Percentiles rank a stretch among this genome's conserved stretches.
Evolutionary conservation across 2,797 vertebrate species (phyloP).

Genomic region (Danio albolineatus): DNA sequence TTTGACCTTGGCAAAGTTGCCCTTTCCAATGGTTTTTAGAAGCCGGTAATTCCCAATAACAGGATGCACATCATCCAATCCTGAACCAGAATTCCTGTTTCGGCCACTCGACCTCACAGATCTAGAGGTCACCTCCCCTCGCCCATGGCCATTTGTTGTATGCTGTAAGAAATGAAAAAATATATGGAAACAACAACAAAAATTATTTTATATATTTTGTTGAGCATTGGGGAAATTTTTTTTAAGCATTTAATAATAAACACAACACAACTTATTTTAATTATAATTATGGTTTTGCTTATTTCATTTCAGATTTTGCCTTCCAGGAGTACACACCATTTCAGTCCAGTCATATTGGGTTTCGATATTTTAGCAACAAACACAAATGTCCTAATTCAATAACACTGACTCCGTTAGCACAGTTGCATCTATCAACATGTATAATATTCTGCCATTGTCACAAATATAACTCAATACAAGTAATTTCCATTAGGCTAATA

Average conservation of each 20-base stretch:
- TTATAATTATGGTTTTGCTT: neutral
- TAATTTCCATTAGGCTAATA: neutral
- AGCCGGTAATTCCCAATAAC: conserved; percentile 97
- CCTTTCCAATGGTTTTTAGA: conserved; percentile 97
- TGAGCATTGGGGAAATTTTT: neutral
- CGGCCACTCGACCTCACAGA: conserved; percentile 83
- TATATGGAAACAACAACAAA: conserved; percentile 2
- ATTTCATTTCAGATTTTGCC: neutral
- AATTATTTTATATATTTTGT: neutral
- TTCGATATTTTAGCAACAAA: too few species aligned
- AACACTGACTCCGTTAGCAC: conserved; percentile 47
- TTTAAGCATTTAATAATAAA: too few species aligned
- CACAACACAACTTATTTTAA: too few species aligned
- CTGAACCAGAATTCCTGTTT: conserved; percentile 87
- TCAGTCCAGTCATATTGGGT: neutral
- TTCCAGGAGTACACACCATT: neutral
- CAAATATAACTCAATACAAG: neutral
- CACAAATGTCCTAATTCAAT: conserved; percentile 49
- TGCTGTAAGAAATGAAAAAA: conserved; percentile 71
- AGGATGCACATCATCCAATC: conserved; percentile 89
- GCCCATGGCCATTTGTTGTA: conserved; percentile 85
- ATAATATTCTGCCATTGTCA: neutral
- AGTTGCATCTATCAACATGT: neutral
- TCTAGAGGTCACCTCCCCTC: conserved; percentile 83
- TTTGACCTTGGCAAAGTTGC: conserved; percentile 98